Evolutionary conservation across 2,797 vertebrate genomes (phyloP).

Genomic region (Poecile montanus): DNA sequence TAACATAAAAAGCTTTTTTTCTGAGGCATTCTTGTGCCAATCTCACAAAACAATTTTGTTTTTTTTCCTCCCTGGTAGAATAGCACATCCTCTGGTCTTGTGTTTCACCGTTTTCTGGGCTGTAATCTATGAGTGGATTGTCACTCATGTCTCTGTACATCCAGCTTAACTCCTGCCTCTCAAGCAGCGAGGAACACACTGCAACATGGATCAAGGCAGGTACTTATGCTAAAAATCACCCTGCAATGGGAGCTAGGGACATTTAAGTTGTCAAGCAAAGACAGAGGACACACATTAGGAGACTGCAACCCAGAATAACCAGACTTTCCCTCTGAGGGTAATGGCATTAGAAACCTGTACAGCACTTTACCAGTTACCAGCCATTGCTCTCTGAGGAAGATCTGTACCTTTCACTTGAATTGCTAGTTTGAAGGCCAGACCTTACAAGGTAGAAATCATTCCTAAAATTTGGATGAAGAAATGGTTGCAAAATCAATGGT

Average conservation of each 20-base stretch:
- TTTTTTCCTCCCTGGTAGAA: neutral
- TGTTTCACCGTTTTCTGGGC: neutral
- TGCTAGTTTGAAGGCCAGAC: neutral
- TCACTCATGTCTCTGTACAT: neutral
- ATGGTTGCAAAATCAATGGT: slow-evolving; percentile 3
- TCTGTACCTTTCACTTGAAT: neutral
- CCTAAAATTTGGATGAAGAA: slow-evolving; percentile 14
- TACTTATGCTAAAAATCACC: slow-evolving; percentile 47
- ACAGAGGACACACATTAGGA: slow-evolving; percentile 39
- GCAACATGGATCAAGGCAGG: slow-evolving; percentile 10
- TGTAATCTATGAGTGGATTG: neutral
- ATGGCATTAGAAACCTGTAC: slow-evolving; percentile 14
- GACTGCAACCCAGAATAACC: neutral
- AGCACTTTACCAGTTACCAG: neutral
- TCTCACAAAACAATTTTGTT: neutral
- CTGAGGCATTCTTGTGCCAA: neutral
- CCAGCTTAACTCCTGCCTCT: neutral
- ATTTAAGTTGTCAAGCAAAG: slow-evolving; percentile 30
- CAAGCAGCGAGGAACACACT: neutral
- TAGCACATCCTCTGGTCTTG: neutral
- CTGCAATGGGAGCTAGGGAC: slow-evolving; percentile 12
- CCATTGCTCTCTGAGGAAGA: neutral
- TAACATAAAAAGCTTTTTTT: neutral
- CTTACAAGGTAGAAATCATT: neutral
- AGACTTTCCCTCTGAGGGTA: neutral